Percentiles rank a stretch among this genome's conserved stretches.
Conservation (phyloP, 2,888 invertebrate species). For the Nemoura dubitans region DNA sequence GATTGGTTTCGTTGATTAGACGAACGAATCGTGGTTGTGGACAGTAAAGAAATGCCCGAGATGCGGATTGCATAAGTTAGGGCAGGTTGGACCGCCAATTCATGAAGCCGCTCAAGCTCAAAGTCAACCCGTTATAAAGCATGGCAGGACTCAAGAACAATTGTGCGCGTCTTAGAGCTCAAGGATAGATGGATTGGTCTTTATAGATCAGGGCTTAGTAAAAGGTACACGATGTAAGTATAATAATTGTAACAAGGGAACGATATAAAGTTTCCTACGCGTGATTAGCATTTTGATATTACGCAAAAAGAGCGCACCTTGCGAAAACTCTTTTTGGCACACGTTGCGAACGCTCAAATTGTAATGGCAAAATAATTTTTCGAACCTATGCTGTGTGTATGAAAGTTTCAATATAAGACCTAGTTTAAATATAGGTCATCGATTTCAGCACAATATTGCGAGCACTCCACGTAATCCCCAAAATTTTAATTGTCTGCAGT, state of each 20-base stretch:
- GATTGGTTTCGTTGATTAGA: neutral
- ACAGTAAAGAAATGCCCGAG: neutral
- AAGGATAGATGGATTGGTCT: neutral
- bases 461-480: no score
- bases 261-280: neutral
- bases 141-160: neutral
- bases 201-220: conserved; percentile 12
- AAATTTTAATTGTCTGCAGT: no score
- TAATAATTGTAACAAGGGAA: neutral
- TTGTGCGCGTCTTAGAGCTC: neutral
- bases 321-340: neutral
- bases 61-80: neutral
- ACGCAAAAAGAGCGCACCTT: neutral
- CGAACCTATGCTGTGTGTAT: neutral
- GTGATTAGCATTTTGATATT: neutral
- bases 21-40: neutral
- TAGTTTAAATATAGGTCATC: no score
- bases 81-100: neutral
- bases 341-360: neutral
- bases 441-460: no score
- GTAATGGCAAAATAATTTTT: neutral
- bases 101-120: neutral
- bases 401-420: no score
- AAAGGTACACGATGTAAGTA: neutral
- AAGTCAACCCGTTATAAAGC: neutral